phyloP scores from a whole-genome alignment of 2,888 invertebrate species.

The Chloromyia formosa region DNA sequence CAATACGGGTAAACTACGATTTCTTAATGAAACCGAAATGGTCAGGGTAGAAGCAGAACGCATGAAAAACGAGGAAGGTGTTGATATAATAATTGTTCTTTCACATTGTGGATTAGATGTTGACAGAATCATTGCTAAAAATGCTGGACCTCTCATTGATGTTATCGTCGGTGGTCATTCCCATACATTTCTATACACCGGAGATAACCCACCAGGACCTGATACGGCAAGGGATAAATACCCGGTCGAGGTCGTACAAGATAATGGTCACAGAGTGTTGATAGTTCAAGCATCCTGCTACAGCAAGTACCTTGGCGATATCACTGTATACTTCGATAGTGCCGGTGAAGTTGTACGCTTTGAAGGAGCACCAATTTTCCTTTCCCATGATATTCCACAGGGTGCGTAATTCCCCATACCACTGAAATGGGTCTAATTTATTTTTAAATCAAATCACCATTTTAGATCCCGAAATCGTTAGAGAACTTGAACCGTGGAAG shows the following conservation, averaged over 20 bases:
- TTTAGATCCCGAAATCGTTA: constrained; percentile 70
- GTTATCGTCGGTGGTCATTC: constrained; percentile 88
- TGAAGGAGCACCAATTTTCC: constrained; percentile 78
- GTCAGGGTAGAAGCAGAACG: constrained; percentile 74
- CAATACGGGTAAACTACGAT: constrained; percentile 72
- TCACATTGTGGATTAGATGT: constrained; percentile 82
- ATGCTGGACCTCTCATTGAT: constrained; percentile 74
- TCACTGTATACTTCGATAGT: constrained; percentile 76
- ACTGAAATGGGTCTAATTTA: neutral
- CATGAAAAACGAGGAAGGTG: constrained; percentile 68
- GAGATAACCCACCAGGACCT: constrained; percentile 67
- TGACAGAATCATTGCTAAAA: constrained; percentile 73
- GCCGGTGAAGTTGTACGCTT: constrained; percentile 72
- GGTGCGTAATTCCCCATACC: constrained; percentile 65
- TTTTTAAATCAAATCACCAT: constrained; percentile 45
- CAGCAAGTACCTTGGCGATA: constrained; percentile 80
- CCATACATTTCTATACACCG: constrained; percentile 79
- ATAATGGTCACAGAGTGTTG: constrained; percentile 61
- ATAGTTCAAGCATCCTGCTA: constrained; percentile 79
- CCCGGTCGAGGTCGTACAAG: constrained; percentile 72
- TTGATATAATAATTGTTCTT: constrained; percentile 83
- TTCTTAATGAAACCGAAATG: constrained; percentile 74
- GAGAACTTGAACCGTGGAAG: constrained; percentile 70
- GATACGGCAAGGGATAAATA: constrained; percentile 71
- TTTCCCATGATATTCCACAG: constrained; percentile 71